phyloP scores from a whole-genome alignment of 2,888 invertebrate species.

The Meganola albula region DNA sequence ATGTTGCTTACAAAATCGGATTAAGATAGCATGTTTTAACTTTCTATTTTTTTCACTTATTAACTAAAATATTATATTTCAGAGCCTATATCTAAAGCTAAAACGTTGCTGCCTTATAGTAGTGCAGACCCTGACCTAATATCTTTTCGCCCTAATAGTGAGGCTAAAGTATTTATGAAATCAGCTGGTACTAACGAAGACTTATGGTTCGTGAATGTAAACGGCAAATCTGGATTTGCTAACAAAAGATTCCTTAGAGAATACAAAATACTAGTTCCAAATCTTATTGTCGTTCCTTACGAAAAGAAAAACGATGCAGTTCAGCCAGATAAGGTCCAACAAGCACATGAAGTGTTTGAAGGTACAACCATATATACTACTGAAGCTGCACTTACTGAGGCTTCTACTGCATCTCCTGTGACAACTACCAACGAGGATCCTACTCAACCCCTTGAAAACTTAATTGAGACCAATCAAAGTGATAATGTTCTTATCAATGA shows the following conservation, averaged over 20 bases:
- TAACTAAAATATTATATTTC: constrained; percentile 38
- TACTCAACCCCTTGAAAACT: constrained; percentile 22
- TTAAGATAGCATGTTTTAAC: constrained; percentile 27
- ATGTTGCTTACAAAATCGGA: constrained; percentile 43
- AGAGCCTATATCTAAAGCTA: constrained; percentile 81
- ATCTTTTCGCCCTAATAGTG: constrained; percentile 77
- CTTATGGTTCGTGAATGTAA: constrained; percentile 83
- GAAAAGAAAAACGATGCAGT: constrained; percentile 31
- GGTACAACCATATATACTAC: constrained; percentile 80
- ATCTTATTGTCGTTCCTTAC: constrained; percentile 49
- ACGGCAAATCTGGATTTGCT: constrained; percentile 82
- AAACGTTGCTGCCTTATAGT: constrained; percentile 75
- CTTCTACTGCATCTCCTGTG: constrained; percentile 23
- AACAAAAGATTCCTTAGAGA: constrained; percentile 79
- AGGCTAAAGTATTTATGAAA: constrained; percentile 83
- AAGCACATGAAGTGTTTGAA: constrained; percentile 77
- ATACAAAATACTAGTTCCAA: constrained; percentile 64
- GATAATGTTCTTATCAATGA: constrained; percentile 15
- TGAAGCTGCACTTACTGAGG: constrained; percentile 32
- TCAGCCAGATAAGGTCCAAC: constrained; percentile 61
- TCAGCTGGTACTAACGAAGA: constrained; percentile 79
- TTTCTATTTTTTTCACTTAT: constrained; percentile 27
- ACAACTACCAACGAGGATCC: constrained; percentile 22
- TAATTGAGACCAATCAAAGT: constrained; percentile 16
- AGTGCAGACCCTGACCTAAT: constrained; percentile 76